Percentiles rank a stretch among this genome's conserved stretches.
These are phyloP conservation scores for Rachycentron canadum DNA, from an alignment of 2,797 vertebrate species.

Conservation along the genomic window DNA sequence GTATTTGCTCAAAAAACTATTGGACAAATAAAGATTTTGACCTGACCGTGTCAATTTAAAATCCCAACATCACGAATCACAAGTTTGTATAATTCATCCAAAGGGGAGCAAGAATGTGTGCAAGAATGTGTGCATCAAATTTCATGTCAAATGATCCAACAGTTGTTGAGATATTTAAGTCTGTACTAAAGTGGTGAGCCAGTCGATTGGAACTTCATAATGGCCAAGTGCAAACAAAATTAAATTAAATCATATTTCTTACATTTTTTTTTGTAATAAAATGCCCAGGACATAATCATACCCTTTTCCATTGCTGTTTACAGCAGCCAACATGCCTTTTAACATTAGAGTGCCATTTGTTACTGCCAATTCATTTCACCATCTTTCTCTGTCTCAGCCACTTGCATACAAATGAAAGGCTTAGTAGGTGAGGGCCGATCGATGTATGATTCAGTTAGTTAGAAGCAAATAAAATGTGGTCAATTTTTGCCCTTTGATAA, in stretches of 20 bases:
- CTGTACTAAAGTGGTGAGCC: not conserved
- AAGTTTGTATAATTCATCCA: not conserved
- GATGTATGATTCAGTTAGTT: conserved; percentile 62
- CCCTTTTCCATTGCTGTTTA: conserved; percentile 16
- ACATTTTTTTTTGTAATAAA: not conserved
- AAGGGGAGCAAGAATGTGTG: not conserved
- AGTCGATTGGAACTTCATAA: not conserved
- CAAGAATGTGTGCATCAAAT: conserved; percentile 6
- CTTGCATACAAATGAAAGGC: conserved; percentile 56
- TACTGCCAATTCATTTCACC: conserved; percentile 37
- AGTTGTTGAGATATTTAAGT: not conserved
- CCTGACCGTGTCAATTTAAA: not conserved
- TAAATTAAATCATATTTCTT: not conserved
- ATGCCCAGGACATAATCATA: conserved; percentile 1
- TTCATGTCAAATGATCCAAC: not conserved
- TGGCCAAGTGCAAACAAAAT: not conserved
- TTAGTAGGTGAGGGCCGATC: conserved; percentile 44
- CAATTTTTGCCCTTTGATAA: conserved; percentile 58
- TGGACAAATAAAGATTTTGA: not conserved
- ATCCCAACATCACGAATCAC: not conserved
- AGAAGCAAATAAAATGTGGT: conserved; percentile 62
- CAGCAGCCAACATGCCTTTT: conserved; percentile 9
- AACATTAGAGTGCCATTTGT: conserved; percentile 25
- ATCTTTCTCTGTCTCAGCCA: conserved; percentile 23
- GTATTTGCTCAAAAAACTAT: not conserved